These are phyloP conservation scores for Sebastiscus tertius DNA, from an alignment of 2,797 vertebrate genomes.

Conservation along the genomic window DNA sequence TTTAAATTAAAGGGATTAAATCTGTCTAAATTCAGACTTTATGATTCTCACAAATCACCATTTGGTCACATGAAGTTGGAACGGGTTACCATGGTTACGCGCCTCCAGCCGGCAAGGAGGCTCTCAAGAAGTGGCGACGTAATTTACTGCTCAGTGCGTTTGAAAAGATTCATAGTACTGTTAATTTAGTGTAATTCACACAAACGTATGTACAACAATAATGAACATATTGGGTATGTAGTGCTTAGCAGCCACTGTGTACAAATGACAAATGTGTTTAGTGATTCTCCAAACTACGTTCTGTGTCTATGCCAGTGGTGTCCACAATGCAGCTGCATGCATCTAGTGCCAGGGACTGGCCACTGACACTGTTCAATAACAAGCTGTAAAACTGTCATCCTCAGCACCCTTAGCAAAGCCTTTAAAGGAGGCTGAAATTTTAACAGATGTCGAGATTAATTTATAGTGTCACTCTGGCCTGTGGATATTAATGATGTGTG, in stretches of 20 bases:
- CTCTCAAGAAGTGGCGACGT: background rate
- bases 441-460: slow-evolving; percentile 60
- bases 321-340: slow-evolving; percentile 13
- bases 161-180: background rate
- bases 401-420: slow-evolving; percentile 42
- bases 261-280: background rate
- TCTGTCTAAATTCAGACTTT: background rate
- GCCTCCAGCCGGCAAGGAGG: background rate
- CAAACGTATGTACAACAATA: background rate
- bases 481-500: slow-evolving; percentile 55
- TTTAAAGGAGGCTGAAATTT: slow-evolving; percentile 62
- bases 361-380: slow-evolving; percentile 42
- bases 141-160: background rate
- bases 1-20: too few species aligned
- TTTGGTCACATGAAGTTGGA: background rate
- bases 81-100: too few species aligned
- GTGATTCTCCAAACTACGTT: background rate
- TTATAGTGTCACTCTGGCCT: slow-evolving; percentile 56
- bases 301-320: background rate
- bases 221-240: background rate
- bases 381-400: slow-evolving; percentile 59
- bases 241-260: background rate
- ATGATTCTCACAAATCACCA: background rate
- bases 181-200: too few species aligned
- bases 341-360: slow-evolving; percentile 22